Evolutionary conservation across 2,888 invertebrate genomes (phyloP).

Genomic region (Sarcophaga caerulescens): DNA sequence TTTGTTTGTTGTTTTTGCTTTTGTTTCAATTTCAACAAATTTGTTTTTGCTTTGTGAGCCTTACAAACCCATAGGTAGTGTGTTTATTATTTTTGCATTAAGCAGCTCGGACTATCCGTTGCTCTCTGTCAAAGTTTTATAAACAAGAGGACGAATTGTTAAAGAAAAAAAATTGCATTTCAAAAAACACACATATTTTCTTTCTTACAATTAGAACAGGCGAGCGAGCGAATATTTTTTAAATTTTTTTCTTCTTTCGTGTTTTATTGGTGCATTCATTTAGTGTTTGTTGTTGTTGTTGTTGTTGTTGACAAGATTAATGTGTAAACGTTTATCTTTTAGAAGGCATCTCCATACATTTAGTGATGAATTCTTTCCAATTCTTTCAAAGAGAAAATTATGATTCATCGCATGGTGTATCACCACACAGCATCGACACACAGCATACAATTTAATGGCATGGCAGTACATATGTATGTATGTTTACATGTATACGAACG

Average conservation of each 20-base stretch:
- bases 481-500: too few relatives aligned
- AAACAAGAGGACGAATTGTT: too few relatives aligned
- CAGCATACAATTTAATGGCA: constrained; percentile 40
- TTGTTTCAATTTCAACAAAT: neutral
- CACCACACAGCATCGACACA: constrained; percentile 3
- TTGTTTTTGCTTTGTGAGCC: too few relatives aligned
- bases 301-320: constrained; percentile 37
- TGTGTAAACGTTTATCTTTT: constrained; percentile 54
- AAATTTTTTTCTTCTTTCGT: neutral
- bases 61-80: too few relatives aligned
- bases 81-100: too few relatives aligned
- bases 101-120: too few relatives aligned
- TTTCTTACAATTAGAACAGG: constrained; percentile 64
- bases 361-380: neutral
- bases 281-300: neutral
- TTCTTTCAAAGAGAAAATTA: constrained; percentile 27
- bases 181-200: neutral
- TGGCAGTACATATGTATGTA: neutral
- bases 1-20: neutral
- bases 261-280: neutral
- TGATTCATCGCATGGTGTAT: constrained; percentile 36
- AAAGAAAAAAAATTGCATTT: neutral
- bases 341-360: constrained; percentile 7
- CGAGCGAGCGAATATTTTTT: neutral
- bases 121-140: too few relatives aligned